Conservation (phyloP, 2,113 vertebrate genomes). For the Tonatia bakeri region DNA sequence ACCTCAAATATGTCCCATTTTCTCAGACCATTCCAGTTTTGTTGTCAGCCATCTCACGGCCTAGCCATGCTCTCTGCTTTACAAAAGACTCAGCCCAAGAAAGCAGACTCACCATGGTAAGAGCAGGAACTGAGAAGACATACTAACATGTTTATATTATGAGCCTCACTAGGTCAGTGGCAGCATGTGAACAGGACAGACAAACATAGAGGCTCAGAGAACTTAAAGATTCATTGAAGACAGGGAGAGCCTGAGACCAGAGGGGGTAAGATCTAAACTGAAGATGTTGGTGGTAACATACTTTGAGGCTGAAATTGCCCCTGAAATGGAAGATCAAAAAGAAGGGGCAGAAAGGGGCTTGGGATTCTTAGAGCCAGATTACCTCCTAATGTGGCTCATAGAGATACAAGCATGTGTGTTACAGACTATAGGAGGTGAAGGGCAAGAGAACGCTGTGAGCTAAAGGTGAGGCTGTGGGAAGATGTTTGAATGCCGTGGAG, state of each 20-base stretch:
- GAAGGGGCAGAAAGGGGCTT: neutral
- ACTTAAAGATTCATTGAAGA: neutral
- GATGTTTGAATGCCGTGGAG: neutral
- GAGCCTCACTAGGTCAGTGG: neutral
- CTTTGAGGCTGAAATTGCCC: neutral
- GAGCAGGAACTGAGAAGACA: neutral
- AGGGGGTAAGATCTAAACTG: neutral
- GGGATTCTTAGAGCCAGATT: neutral
- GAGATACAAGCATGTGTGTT: neutral
- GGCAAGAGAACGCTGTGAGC: neutral
- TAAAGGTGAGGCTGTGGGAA: neutral
- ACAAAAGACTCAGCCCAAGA: neutral
- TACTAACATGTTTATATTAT: rapidly evolving
- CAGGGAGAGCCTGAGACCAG: no score
- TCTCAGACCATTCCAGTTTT: neutral
- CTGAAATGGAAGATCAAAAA: neutral
- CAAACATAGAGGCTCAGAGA: neutral
- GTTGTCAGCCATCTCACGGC: neutral
- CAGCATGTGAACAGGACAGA: neutral
- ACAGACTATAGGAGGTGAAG: neutral
- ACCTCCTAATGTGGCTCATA: neutral
- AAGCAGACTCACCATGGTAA: neutral
- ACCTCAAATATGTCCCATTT: neutral
- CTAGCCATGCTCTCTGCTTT: neutral
- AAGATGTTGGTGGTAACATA: neutral